Evolutionary conservation across 2,888 invertebrate species (phyloP).

Genomic region (Lasioglossum malachurum): DNA sequence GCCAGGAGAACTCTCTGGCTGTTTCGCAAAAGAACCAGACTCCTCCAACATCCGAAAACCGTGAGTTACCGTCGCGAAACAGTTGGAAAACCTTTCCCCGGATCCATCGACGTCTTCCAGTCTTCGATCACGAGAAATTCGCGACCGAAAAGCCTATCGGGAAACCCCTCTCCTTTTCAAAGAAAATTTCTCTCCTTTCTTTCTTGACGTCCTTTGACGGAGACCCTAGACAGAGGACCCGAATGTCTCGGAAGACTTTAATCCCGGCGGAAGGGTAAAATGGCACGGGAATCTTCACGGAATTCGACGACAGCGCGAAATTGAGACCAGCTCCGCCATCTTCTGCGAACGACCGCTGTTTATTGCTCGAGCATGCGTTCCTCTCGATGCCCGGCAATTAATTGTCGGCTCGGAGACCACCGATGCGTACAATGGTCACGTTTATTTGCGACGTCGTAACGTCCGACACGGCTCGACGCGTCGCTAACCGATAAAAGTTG

Average conservation of each 20-base stretch:
- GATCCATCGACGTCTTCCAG: not conserved
- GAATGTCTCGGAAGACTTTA: not conserved
- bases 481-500: conserved; percentile 13
- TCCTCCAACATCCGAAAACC: not conserved
- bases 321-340: conserved; percentile 4
- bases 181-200: no score
- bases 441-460: conserved; percentile 30
- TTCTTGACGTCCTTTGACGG: not conserved
- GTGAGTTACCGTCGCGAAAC: not conserved
- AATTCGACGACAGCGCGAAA: not conserved
- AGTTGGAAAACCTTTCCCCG: not conserved
- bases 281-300: not conserved
- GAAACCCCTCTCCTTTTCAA: not conserved
- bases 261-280: not conserved
- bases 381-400: conserved; percentile 15
- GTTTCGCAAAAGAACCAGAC: not conserved
- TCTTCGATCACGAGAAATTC: not conserved
- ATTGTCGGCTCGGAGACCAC: not conserved
- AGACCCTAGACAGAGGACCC: not conserved
- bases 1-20: conserved; percentile 50
- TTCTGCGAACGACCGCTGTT: not conserved
- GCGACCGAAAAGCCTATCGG: not conserved
- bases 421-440: conserved; percentile 19
- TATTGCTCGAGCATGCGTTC: conserved; percentile 12
- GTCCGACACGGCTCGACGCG: conserved; percentile 18